A percentile compares a stretch with the other conserved stretches of the same genome.
Evolutionary conservation across 2,113 vertebrate genomes (phyloP).

Genomic region (Rhabdornis inornatus): DNA sequence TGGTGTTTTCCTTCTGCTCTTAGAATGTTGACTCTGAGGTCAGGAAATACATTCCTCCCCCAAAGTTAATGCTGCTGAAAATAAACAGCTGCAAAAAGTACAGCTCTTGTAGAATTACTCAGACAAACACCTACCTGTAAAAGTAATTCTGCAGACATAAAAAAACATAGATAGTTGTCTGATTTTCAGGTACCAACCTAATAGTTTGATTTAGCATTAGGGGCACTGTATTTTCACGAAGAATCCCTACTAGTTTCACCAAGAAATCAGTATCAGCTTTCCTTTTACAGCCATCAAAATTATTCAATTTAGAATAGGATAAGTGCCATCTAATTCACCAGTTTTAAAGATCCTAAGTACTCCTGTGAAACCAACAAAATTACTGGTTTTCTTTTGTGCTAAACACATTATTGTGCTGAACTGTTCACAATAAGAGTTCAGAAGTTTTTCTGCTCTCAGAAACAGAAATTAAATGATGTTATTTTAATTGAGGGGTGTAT

Average conservation of each 20-base stretch:
- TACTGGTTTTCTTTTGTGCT: not conserved
- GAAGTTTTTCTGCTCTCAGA: not conserved
- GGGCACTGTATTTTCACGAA: not conserved
- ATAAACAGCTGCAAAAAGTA: not conserved
- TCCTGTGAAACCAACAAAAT: not conserved
- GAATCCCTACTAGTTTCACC: not conserved
- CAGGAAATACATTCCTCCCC: not conserved
- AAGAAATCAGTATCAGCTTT: not conserved
- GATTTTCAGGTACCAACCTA: not conserved
- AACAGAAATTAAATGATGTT: not conserved
- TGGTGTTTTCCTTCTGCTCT: not conserved
- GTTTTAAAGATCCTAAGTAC: not conserved
- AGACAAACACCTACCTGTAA: not conserved
- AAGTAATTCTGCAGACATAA: not conserved
- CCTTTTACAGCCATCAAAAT: not conserved
- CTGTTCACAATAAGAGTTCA: not conserved
- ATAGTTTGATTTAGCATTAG: not conserved
- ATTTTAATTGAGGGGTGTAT: not conserved
- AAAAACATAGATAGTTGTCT: not conserved
- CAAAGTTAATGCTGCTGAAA: not conserved
- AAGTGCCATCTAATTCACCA: not conserved
- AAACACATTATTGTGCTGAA: not conserved
- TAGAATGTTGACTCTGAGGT: not conserved
- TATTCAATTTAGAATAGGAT: not conserved
- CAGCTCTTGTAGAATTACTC: not conserved